Evolutionary conservation across 1,140 invertebrate species (phyloP), one percentile per base, ranked within the genome.

Genomic region (Varroa destructor): DNA sequence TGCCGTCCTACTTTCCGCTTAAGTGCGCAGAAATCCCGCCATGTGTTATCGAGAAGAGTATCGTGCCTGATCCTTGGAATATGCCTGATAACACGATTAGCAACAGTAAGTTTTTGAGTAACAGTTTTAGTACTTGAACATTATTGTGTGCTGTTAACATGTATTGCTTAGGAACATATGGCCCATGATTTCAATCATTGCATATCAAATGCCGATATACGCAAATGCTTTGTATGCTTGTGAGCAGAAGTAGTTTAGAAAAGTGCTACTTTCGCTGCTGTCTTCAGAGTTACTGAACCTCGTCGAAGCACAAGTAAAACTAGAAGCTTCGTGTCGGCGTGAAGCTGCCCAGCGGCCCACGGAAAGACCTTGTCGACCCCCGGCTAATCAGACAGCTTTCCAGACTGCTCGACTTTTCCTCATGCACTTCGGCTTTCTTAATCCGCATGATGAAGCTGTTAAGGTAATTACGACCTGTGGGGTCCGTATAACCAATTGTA

Each of bases 341-440:
- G 61, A 67, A 37, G 61, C 61, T 14, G n/a, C 46, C 61, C 61
- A 25, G 61, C 40, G 61, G 40, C 61, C 61, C 2, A 67, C 61
- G 2, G 37, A 67, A 43, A n/a, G 61, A 46, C 61, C 61, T 1
- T 67, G 61, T 40, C 61, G 61, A 82, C 86, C 8, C 85, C 88
- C 1, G 54, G 25, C 37, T 40, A 55, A 42, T 70, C 64, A 55
- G 51, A 70, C 40, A 42, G 56, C 55, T 2, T 95, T 94, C 79
- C 91, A 96, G 82, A 94, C 93, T 0, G 90, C 93, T 0, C 83
- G 94, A 73, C 79, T 97, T 0, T 93, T 97, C 79, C 81, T 97
- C 1, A 93, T 91, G 14, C 91, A 97, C 79, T 93, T 97, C 80
- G 93, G 93, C 4, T 89, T 94, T 76, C 81, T 96, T 0, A 88